Base-by-base conservation (phyloP, 1,140 invertebrate genomes). In the Drosophila nannoptera region DNA sequence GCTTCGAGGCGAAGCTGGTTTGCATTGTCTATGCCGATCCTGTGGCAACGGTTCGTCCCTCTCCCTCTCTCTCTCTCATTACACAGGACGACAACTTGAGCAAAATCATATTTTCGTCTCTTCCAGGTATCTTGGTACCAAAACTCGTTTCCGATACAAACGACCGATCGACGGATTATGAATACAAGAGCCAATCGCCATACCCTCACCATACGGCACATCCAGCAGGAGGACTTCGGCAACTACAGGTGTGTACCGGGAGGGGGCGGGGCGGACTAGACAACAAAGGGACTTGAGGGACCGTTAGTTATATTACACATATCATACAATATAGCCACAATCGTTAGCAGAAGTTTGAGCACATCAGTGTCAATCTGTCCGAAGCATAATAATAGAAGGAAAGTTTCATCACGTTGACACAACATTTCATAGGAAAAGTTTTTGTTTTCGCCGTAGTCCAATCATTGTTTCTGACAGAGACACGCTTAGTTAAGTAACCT, bases 21-120 rank as follows among this genome's bases (percentile, higher is more conserved):
- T 95, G 94, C 83, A 93, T 94, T 36, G 94, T 95, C 7, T 92
- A 94, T 60, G 93, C 93, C 33, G 94, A 95, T 89, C 94, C 94
- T 7, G 92, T 92, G 12, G 92, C 94, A 49, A 93, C 94, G 90
- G 93, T 94, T 90, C 90, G 78, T 88, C 71, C 53, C 36, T 54
- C 62, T 65, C 76, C 71, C 56, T 58, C 69, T 65, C 66, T 43
- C 74, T 33, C 33, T 81, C 46, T 61, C 73, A 66, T 73, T 80
- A 73, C 76, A 14, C 43, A 55, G 45, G 35, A 48, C 11, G n/a
- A n/a, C 38, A 42, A 5, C n/a, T 12, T n/a, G 22, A 14, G 16
- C 7, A 7, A 53, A 7, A 43, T 14, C 12, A 0, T 43, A 7
- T 16, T 42, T 42, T 12, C n/a, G 11, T 4, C 40, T 3, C 22